Evolutionary conservation across 2,888 invertebrate genomes (phyloP).

Genomic region (Drosophila glabriapex): DNA sequence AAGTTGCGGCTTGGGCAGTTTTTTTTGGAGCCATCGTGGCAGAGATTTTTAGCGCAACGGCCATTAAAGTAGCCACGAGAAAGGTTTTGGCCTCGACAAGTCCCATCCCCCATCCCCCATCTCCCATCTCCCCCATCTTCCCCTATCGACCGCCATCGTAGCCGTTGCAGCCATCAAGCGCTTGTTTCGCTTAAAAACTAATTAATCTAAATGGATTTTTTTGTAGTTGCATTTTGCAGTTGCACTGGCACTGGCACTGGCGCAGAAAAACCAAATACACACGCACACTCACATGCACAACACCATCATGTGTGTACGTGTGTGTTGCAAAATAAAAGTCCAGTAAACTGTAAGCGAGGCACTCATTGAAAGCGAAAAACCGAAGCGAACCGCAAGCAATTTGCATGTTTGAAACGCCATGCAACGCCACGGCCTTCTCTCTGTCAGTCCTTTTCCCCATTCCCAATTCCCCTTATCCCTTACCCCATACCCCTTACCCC

Average conservation of each 20-base stretch:
- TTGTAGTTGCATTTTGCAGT: conserved; percentile 52
- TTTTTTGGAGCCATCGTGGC: conserved; percentile 32
- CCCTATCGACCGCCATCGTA: neutral
- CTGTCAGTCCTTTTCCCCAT: neutral
- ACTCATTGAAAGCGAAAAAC: conserved; percentile 79
- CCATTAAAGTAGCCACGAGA: conserved; percentile 46
- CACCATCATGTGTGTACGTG: conserved; percentile 12
- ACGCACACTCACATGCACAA: conserved; percentile 15
- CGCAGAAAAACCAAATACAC: conserved; percentile 53
- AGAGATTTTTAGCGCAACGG: conserved; percentile 38
- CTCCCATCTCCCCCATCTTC: neutral
- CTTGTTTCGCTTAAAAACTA: conserved; percentile 75
- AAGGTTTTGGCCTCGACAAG: conserved; percentile 17
- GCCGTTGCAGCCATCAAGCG: conserved; percentile 5
- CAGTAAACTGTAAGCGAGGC: conserved; percentile 73
- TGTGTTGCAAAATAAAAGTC: conserved; percentile 50
- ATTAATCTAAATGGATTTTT: conserved; percentile 80
- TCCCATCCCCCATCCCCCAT: neutral
- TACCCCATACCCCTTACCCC: neutral
- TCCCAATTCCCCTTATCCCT: neutral
- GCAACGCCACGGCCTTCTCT: conserved; percentile 52
- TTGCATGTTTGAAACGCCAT: conserved; percentile 78
- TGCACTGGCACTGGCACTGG: conserved; percentile 41
- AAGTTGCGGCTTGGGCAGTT: conserved; percentile 23
- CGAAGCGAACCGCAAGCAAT: conserved; percentile 79